These are phyloP conservation scores for Tribolium freemani DNA, from an alignment of 2,888 invertebrate species.

Conservation along the genomic window DNA sequence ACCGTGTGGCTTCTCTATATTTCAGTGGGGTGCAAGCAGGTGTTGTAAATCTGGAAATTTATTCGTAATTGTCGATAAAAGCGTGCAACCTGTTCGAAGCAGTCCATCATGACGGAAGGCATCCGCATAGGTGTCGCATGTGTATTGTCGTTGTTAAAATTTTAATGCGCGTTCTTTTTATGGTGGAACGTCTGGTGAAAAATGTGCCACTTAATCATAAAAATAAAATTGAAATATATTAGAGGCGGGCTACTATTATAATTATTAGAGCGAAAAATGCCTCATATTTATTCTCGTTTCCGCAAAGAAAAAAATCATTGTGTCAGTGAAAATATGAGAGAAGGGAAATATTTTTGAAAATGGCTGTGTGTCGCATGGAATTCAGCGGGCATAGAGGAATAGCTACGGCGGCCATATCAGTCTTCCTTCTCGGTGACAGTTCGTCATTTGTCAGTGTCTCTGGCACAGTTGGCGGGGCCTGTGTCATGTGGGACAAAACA, in stretches of 20 bases:
- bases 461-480: conserved; percentile 69
- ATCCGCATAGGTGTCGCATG: background rate
- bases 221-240: conserved; percentile 66
- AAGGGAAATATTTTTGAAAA: conserved; percentile 66
- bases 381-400: conserved; percentile 66
- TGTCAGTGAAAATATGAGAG: conserved; percentile 62
- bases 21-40: conserved; percentile 55
- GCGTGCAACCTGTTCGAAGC: conserved; percentile 22
- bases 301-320: conserved; percentile 55
- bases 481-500: conserved; percentile 70
- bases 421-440: conserved; percentile 71
- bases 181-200: conserved; percentile 50
- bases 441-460: conserved; percentile 71
- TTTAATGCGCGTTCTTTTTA: background rate
- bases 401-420: conserved; percentile 69
- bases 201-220: conserved; percentile 59
- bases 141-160: background rate
- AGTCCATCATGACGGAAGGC: conserved; percentile 3
- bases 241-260: conserved; percentile 63
- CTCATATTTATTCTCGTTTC: conserved; percentile 65
- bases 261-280: conserved; percentile 66
- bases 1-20: conserved; percentile 55
- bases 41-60: conserved; percentile 40
- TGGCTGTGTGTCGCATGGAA: conserved; percentile 65
- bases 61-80: conserved; percentile 43